phyloP scores from a whole-genome alignment of 2,888 invertebrate genomes.

The Hydroisotoma schaefferi region DNA sequence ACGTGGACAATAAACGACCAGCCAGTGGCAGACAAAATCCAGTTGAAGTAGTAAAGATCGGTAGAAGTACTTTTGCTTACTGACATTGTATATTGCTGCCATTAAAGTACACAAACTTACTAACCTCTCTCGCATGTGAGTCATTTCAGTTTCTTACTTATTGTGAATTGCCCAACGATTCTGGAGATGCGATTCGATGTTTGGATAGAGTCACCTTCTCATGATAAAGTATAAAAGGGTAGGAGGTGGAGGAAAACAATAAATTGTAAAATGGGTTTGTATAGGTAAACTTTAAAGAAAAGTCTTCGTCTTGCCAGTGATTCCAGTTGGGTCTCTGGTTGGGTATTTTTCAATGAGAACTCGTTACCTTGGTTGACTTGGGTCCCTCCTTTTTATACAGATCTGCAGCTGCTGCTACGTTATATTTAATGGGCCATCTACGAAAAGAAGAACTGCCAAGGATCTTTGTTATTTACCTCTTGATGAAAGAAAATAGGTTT shows the following conservation, averaged over 20 bases:
- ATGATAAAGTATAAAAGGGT: constrained; percentile 7
- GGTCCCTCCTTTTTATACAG: constrained; percentile 2
- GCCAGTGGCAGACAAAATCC: no score
- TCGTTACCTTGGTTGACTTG: background rate
- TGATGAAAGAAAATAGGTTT: constrained; percentile 15
- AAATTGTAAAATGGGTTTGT: constrained; percentile 32
- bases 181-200: no score
- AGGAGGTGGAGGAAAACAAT: constrained; percentile 18
- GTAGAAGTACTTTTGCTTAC: no score
- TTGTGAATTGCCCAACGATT: no score
- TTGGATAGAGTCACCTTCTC: no score
- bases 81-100: background rate
- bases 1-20: no score
- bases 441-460: constrained; percentile 2
- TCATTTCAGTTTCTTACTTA: constrained; percentile 1
- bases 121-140: background rate
- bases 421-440: constrained; percentile 10
- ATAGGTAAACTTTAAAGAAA: constrained; percentile 27
- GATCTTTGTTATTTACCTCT: constrained; percentile 11
- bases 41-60: no score
- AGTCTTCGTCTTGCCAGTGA: constrained; percentile 4
- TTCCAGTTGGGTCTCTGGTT: no score
- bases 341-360: background rate
- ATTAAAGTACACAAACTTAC: background rate
- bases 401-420: background rate